phyloP scores from a whole-genome alignment of 2,797 vertebrate genomes.

The Lagodon rhomboides region DNA sequence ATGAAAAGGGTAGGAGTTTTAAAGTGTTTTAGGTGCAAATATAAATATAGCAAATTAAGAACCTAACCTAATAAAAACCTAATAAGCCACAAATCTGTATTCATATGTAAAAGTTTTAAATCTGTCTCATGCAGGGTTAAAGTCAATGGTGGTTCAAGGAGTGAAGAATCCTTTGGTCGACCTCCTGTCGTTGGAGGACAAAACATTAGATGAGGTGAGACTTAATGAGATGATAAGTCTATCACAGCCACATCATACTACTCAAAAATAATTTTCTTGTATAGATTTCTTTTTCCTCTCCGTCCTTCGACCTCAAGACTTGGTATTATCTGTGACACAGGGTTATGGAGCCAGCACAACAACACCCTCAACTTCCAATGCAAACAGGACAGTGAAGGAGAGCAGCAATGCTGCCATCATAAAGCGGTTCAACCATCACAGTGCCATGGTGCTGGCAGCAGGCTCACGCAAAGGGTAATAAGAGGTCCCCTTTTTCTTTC shows the following conservation, averaged over 20 bases:
- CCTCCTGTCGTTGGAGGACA: conserved; percentile 94
- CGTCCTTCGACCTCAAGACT: background rate
- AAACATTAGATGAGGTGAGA: conserved; percentile 94
- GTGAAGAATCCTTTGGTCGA: conserved; percentile 98
- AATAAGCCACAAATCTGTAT: background rate
- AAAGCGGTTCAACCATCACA: conserved; percentile 99
- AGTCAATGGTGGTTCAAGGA: conserved; percentile 95
- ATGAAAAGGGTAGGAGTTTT: conserved; percentile 91
- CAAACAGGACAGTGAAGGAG: conserved; percentile 91
- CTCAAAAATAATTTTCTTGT: background rate
- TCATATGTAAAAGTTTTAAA: background rate
- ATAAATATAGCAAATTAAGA: background rate
- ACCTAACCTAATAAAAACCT: no score
- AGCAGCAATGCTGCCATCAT: conserved; percentile 98
- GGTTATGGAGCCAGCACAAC: conserved; percentile 90
- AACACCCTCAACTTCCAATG: conserved; percentile 89
- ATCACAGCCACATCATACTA: background rate
- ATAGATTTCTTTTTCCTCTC: background rate
- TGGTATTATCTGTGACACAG: conserved; percentile 76
- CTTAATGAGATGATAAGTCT: background rate
- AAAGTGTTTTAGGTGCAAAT: background rate
- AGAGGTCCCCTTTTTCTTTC: conserved; percentile 6
- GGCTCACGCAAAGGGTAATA: conserved; percentile 93
- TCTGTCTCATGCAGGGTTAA: conserved; percentile 88
- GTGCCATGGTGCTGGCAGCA: conserved; percentile 98